Conservation (phyloP, 2,113 vertebrate genomes). For the Ancistrus triradiatus region DNA sequence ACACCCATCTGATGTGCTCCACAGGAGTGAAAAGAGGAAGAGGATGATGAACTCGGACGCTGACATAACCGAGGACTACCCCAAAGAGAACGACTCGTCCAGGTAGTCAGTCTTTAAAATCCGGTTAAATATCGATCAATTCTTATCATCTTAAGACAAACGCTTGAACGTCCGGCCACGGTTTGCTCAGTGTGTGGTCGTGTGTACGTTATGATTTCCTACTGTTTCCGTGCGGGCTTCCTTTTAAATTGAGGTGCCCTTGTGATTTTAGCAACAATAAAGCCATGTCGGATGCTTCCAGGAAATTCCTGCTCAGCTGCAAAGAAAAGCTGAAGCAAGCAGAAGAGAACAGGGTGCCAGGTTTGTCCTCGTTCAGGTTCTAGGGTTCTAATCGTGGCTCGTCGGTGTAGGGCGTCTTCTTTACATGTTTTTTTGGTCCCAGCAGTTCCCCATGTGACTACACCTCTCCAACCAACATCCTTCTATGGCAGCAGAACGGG, state of each 20-base stretch:
- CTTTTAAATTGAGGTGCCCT: background rate
- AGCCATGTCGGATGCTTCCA: conserved; percentile 79
- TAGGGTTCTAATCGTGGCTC: background rate
- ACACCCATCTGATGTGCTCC: no score
- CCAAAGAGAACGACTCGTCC: conserved; percentile 97
- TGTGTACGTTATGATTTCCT: no score
- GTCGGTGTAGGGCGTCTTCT: background rate
- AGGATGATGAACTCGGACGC: conserved; percentile 74
- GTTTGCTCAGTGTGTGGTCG: background rate
- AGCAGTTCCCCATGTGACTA: conserved; percentile 72
- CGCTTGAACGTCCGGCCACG: no score
- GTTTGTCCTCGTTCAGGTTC: conserved; percentile 57
- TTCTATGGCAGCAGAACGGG: conserved; percentile 84
- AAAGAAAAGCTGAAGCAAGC: conserved; percentile 90
- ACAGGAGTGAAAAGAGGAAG: conserved; percentile 91
- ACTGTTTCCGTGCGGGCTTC: background rate
- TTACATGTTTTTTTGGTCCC: background rate
- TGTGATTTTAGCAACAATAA: conserved; percentile 85
- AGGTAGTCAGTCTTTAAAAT: conserved; percentile 64
- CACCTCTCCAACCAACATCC: conserved; percentile 86
- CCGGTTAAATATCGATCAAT: background rate
- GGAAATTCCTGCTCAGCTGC: conserved; percentile 84
- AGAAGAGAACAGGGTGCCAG: conserved; percentile 83
- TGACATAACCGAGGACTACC: conserved; percentile 91
- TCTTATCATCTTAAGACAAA: background rate